Conservation (phyloP, 2,797 vertebrate genomes). For the Typhlichthys eigenmanni region DNA sequence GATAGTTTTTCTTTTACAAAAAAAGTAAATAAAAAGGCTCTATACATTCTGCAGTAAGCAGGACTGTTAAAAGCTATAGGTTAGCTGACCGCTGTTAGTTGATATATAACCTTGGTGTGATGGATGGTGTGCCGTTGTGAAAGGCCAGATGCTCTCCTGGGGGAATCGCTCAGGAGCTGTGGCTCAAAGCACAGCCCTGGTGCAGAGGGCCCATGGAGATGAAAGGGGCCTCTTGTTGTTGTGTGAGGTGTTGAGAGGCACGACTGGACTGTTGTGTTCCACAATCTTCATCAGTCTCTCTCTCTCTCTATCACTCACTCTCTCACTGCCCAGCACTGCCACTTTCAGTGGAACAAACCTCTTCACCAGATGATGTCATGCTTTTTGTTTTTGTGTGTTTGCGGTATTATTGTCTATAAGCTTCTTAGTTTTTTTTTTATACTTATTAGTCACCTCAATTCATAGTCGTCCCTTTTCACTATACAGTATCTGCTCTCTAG, state of each 20-base stretch:
- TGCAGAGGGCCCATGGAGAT: conserved; percentile 39
- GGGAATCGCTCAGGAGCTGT: conserved; percentile 32
- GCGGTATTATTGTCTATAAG: not conserved
- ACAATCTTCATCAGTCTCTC: not conserved
- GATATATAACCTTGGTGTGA: conserved; percentile 24
- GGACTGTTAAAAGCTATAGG: too few species aligned
- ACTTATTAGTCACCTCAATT: not conserved
- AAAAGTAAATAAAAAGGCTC: too few species aligned
- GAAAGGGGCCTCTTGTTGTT: conserved; percentile 68
- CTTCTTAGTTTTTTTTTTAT: conserved; percentile 9
- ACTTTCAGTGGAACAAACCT: conserved; percentile 64
- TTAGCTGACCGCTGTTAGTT: conserved; percentile 10
- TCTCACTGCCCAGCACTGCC: not conserved
- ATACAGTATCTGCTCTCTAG: not conserved
- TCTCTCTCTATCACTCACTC: conserved; percentile 9
- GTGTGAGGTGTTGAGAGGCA: conserved; percentile 61
- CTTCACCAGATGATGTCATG: conserved; percentile 60
- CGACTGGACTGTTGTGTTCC: conserved; percentile 38
- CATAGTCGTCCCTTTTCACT: not conserved
- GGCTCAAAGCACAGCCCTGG: conserved; percentile 34
- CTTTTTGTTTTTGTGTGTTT: conserved; percentile 3
- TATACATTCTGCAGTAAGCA: too few species aligned
- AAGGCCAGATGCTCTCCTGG: conserved; percentile 49
- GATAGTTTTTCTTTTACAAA: too few species aligned
- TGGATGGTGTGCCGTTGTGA: conserved; percentile 30